These are phyloP conservation scores for Aspidapion aeneum DNA, from an alignment of 2,888 invertebrate genomes.

Conservation along the genomic window DNA sequence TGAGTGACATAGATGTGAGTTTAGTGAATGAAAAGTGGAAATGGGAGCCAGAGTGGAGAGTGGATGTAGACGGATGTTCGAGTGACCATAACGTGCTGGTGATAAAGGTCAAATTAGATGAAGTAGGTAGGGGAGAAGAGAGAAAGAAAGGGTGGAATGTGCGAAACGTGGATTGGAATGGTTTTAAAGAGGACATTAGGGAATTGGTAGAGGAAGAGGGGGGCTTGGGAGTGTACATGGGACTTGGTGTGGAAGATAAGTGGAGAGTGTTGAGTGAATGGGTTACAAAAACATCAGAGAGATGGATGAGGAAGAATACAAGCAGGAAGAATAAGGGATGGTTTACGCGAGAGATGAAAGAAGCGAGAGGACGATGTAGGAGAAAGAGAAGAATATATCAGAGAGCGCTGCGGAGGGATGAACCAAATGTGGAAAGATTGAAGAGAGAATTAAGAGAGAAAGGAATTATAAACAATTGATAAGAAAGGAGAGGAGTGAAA, in stretches of 20 bases:
- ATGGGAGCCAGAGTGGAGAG: background rate
- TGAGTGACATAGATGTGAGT: background rate
- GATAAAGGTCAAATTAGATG: too few species aligned
- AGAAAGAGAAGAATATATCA: background rate
- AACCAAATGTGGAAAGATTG: background rate
- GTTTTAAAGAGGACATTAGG: background rate
- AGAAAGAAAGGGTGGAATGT: background rate
- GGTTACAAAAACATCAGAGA: background rate
- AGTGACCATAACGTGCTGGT: background rate
- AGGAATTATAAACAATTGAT: too few species aligned
- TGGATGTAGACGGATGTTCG: background rate
- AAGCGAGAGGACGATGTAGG: background rate
- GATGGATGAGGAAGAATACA: background rate
- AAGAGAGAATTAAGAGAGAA: too few species aligned
- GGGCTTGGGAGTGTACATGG: background rate
- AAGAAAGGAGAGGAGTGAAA: too few species aligned
- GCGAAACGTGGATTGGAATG: background rate
- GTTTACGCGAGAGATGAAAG: background rate
- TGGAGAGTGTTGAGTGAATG: background rate
- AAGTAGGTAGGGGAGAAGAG: background rate
- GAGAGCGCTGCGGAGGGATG: background rate
- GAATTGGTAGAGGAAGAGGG: background rate
- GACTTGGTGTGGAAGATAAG: background rate
- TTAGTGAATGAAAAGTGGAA: background rate
- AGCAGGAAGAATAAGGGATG: background rate